These are phyloP conservation scores for Colletes collaris DNA, from an alignment of 2,888 invertebrate genomes.

Conservation along the genomic window DNA sequence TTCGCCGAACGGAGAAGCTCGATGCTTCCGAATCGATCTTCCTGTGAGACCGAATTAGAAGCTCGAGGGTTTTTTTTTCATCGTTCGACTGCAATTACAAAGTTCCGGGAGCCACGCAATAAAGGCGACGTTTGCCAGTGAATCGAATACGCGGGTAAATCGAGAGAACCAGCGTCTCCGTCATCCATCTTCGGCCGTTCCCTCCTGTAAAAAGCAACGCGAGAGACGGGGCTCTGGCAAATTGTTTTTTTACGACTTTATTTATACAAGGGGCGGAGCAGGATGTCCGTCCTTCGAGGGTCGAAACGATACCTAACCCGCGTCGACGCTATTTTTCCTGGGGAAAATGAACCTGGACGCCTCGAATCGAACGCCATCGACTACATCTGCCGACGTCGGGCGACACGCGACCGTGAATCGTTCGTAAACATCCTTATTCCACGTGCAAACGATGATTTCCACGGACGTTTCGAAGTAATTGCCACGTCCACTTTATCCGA, in stretches of 20 bases:
- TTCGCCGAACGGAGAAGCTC: too few relatives aligned
- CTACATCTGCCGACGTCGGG: background rate
- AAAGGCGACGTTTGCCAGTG: background rate
- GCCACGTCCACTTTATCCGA: too few relatives aligned
- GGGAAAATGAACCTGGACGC: slow-evolving; percentile 18
- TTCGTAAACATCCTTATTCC: background rate
- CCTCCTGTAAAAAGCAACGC: slow-evolving; percentile 44
- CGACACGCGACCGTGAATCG: background rate
- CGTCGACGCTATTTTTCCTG: slow-evolving; percentile 17
- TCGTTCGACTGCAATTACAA: background rate
- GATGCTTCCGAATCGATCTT: too few relatives aligned
- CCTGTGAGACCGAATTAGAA: too few relatives aligned
- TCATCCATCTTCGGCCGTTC: slow-evolving; percentile 10
- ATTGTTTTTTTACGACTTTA: slow-evolving; percentile 63
- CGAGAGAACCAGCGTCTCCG: background rate
- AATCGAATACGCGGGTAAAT: slow-evolving; percentile 8
- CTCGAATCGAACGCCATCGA: slow-evolving; percentile 22
- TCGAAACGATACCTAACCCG: slow-evolving; percentile 27
- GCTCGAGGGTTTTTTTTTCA: too few relatives aligned
- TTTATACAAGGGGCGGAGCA: slow-evolving; percentile 56
- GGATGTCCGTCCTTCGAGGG: slow-evolving; percentile 26
- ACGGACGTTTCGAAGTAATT: too few relatives aligned
- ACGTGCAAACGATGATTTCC: background rate
- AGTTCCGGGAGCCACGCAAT: background rate
- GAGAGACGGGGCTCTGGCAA: slow-evolving; percentile 33